Conservation (phyloP, 2,797 vertebrate genomes). For the Limosa lapponica region DNA sequence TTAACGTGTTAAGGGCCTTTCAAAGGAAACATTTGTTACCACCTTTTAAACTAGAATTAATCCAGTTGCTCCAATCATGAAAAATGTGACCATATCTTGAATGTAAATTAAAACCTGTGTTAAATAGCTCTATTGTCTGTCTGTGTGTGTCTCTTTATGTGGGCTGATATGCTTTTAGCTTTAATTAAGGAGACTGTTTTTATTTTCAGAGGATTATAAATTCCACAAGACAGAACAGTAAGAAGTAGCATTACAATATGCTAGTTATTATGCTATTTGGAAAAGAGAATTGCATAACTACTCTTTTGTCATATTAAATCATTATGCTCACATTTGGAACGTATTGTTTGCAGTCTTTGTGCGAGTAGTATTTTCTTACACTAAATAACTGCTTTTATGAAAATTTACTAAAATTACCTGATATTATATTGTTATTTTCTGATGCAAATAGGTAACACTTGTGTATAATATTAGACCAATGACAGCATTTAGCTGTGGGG, state of each 20-base stretch:
- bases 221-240: background rate
- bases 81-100: background rate
- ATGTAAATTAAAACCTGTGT: background rate
- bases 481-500: background rate
- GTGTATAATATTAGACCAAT: background rate
- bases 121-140: background rate
- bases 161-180: background rate
- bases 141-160: background rate
- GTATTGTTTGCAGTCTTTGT: background rate
- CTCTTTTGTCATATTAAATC: background rate
- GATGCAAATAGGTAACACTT: background rate
- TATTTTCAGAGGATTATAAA: background rate
- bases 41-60: background rate
- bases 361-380: background rate
- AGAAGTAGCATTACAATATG: background rate
- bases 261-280: background rate
- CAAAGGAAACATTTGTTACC: background rate
- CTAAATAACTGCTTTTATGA: background rate
- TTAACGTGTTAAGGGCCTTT: background rate
- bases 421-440: background rate
- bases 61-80: background rate
- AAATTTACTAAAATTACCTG: background rate
- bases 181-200: constrained; percentile 14
- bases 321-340: background rate
- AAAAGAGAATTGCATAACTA: background rate